These are phyloP conservation scores for Atherinomorus stipes DNA, from an alignment of 2,113 vertebrate species.

Conservation along the genomic window DNA sequence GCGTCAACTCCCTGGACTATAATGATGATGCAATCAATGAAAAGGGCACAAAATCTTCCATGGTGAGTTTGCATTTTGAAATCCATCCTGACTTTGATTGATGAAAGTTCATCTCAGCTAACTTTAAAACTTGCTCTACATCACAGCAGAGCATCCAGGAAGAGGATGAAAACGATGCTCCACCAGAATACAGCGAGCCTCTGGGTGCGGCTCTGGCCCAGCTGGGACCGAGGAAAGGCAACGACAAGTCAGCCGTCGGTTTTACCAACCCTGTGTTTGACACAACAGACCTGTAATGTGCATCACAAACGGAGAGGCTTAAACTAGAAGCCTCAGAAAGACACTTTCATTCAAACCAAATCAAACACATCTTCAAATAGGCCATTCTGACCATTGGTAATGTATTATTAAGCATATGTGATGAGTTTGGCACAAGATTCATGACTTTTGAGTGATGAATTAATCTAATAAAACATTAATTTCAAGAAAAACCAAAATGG, in stretches of 20 bases:
- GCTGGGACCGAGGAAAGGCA: conserved; percentile 23
- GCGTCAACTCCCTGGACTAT: conserved; percentile 88
- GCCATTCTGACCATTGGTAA: neutral
- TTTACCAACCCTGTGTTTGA: conserved; percentile 79
- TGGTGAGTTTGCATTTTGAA: conserved; percentile 65
- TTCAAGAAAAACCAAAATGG: conserved; percentile 15
- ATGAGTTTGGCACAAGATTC: neutral
- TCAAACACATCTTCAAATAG: neutral
- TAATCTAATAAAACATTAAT: neutral
- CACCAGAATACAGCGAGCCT: conserved; percentile 71
- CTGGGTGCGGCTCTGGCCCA: conserved; percentile 82
- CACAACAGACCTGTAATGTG: conserved; percentile 88
- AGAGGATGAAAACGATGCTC: conserved; percentile 31
- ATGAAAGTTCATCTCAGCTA: neutral
- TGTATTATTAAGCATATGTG: neutral
- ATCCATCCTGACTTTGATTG: neutral
- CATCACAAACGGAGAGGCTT: neutral
- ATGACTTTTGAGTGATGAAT: neutral
- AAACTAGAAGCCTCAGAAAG: conserved; percentile 3
- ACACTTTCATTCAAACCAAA: conserved; percentile 28
- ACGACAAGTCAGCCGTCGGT: neutral
- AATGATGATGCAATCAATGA: conserved; percentile 71
- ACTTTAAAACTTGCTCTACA: conserved; percentile 4
- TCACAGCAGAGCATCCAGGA: conserved; percentile 55
- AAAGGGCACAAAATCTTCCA: conserved; percentile 51